These are phyloP conservation scores for Baryphthengus martii DNA, from an alignment of 2,113 vertebrate species.

Conservation along the genomic window DNA sequence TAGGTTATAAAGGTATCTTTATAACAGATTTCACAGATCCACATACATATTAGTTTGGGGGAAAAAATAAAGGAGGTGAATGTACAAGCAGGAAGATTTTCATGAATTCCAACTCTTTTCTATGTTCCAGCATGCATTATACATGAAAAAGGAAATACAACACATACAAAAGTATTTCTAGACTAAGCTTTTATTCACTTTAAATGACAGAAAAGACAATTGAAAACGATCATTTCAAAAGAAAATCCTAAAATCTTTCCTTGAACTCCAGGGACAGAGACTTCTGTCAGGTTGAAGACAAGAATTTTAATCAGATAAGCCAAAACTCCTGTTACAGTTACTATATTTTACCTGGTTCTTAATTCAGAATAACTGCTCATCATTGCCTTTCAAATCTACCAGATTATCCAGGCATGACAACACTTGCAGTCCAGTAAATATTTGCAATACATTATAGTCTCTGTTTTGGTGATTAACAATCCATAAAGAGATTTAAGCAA, in stretches of 20 bases:
- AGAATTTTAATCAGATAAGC: conserved; percentile 1
- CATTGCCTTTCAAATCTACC: conserved; percentile 12
- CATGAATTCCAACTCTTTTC: neutral
- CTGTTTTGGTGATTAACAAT: conserved; percentile 74
- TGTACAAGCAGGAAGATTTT: neutral
- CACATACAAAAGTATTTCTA: neutral
- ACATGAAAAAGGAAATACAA: conserved; percentile 15
- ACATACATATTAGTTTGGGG: neutral
- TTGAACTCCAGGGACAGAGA: neutral
- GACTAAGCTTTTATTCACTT: neutral
- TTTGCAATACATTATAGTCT: conserved; percentile 66
- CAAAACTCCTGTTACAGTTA: neutral
- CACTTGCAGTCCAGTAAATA: conserved; percentile 64
- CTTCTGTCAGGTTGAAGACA: neutral
- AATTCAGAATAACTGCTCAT: conserved; percentile 4
- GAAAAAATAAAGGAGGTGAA: neutral
- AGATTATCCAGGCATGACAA: conserved; percentile 55
- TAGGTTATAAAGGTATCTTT: too few species aligned
- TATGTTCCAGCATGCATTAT: neutral
- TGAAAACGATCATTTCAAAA: neutral
- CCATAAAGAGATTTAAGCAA: conserved; percentile 75
- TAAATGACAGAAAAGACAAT: too few species aligned
- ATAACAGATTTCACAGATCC: neutral
- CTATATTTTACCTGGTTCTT: neutral
- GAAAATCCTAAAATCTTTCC: neutral